phyloP scores from a whole-genome alignment of 2,113 vertebrate species.

The Ursus arctos region DNA sequence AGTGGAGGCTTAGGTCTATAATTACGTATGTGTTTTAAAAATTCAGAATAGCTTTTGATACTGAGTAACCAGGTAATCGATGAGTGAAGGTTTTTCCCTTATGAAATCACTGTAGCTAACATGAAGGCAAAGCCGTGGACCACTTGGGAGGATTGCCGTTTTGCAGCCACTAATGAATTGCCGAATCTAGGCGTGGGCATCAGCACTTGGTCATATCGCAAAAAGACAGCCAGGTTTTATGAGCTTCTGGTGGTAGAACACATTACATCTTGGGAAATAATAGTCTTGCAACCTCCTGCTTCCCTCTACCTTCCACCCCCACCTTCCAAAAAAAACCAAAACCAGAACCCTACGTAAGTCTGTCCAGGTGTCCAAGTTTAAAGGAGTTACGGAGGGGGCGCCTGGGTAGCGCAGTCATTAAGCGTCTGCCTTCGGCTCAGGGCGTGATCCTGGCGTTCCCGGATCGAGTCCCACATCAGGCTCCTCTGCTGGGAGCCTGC shows the following conservation, averaged over 20 bases:
- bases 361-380: not conserved
- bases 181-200: not conserved
- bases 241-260: not conserved
- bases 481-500: no score
- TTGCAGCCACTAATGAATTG: not conserved
- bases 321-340: not conserved
- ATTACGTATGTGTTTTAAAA: slow-evolving; percentile 8
- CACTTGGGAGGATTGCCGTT: not conserved
- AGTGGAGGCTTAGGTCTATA: not conserved
- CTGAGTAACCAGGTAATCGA: not conserved
- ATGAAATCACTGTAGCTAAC: not conserved
- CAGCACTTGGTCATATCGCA: not conserved
- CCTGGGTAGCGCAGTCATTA: no score
- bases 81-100: not conserved
- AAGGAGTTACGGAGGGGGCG: not conserved
- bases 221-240: not conserved
- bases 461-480: no score
- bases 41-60: not conserved
- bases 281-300: not conserved
- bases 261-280: not conserved
- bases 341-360: not conserved
- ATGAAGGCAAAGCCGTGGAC: not conserved
- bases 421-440: no score
- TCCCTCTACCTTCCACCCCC: not conserved
- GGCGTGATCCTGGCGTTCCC: no score